These are phyloP conservation scores for Catharus fuscescens DNA, from an alignment of 2,113 vertebrate genomes.

Conservation along the genomic window DNA sequence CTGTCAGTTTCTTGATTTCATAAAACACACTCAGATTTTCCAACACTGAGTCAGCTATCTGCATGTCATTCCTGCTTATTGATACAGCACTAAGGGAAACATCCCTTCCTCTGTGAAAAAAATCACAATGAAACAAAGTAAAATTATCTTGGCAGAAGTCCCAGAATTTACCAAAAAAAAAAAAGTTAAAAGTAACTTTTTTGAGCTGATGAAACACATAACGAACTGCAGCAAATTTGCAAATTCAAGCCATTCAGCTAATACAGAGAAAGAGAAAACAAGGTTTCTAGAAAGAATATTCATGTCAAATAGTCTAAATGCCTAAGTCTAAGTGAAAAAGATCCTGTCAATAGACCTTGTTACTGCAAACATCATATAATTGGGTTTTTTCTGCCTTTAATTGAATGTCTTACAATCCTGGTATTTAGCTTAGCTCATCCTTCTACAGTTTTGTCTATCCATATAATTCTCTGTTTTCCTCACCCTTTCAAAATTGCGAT, in stretches of 20 bases:
- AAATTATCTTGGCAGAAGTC: conserved; percentile 57
- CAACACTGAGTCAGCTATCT: conserved; percentile 59
- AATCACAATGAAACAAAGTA: conserved; percentile 67
- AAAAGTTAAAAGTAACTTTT: background rate
- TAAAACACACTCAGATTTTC: conserved; percentile 36
- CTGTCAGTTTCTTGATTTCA: conserved; percentile 61
- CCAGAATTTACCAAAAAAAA: background rate
- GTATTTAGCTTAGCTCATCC: background rate
- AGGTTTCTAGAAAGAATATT: background rate
- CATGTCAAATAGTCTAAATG: background rate
- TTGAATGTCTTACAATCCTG: background rate
- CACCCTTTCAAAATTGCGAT: background rate
- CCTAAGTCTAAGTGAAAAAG: background rate
- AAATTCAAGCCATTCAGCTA: conserved; percentile 1
- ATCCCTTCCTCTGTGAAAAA: conserved; percentile 63
- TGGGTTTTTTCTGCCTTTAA: background rate
- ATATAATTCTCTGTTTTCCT: background rate
- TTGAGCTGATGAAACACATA: conserved; percentile 49
- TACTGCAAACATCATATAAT: background rate
- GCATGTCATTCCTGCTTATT: conserved; percentile 61
- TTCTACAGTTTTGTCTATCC: background rate
- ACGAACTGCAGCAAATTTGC: background rate
- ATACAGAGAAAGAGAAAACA: background rate
- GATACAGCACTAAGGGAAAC: conserved; percentile 66
- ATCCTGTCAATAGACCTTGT: background rate